Conservation (phyloP, 2,888 invertebrate species). For the Liodrosophila aerea region DNA sequence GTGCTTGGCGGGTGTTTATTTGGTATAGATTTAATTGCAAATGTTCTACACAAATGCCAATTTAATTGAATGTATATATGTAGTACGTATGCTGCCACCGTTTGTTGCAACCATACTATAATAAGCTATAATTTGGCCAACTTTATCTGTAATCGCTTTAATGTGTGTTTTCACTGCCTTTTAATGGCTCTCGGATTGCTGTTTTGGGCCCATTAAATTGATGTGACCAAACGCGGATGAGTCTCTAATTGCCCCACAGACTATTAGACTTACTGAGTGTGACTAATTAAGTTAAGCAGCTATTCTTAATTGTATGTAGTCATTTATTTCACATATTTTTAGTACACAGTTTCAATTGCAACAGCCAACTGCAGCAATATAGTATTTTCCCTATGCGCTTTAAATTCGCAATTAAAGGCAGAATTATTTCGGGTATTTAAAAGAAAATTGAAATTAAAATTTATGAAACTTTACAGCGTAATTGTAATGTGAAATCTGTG, state of each 20-base stretch:
- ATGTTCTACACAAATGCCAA: conserved; percentile 24
- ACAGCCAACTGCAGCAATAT: too few relatives aligned
- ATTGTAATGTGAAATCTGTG: neutral
- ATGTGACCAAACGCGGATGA: conserved; percentile 16
- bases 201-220: conserved; percentile 55
- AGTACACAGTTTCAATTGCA: too few relatives aligned
- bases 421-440: neutral
- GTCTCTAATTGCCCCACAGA: conserved; percentile 36
- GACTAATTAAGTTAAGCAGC: too few relatives aligned
- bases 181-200: conserved; percentile 65
- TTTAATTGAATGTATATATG: conserved; percentile 35
- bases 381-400: neutral
- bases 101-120: conserved; percentile 23
- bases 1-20: conserved; percentile 14
- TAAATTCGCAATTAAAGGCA: neutral
- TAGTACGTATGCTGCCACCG: conserved; percentile 24
- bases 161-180: conserved; percentile 66
- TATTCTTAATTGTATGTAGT: too few relatives aligned
- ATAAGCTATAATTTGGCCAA: conserved; percentile 29
- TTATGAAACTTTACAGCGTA: neutral
- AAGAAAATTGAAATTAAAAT: neutral
- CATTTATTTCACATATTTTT: too few relatives aligned
- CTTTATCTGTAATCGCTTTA: conserved; percentile 56
- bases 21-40: conserved; percentile 36
- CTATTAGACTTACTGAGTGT: too few relatives aligned